Base-by-base conservation (phyloP, 2,797 vertebrate species). In the Apodemus agrarius region DNA sequence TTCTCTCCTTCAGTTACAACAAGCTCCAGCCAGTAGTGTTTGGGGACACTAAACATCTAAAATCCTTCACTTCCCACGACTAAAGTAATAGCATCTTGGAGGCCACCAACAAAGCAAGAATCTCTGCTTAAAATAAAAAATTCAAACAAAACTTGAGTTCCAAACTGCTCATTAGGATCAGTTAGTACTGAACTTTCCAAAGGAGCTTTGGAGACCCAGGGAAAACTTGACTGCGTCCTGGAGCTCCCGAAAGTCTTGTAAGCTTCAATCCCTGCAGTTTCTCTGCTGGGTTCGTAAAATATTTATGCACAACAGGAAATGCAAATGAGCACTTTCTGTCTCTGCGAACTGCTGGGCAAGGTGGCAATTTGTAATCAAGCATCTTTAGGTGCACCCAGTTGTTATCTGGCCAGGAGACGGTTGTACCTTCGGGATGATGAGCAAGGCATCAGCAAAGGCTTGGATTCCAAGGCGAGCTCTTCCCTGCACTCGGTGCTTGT, bases 381-480 rank as follows among this genome's bases (percentile, higher is more conserved):
- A 11, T 17, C 79, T 91, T 46, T 61, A 49, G 12, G 52, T 61
- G 46, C 43, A 90, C 37, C 1, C 65, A 57, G 43, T 34, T 92
- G 37, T 89, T 63, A 43, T 79, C 13, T 19, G 54, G 57, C 72
- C 26, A 46, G 6, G 17, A 95, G 5, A 79, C n/a, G 43, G 79
- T 2, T 9, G 16, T 92, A 97, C 98, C 98, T 98, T 98, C 22
- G 99, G 99, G 96, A 99, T 99, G 97, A 99, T 83, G 3, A 99
- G 98, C 59, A 99, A 98, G 81, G 99, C 99, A 43, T 99, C 99
- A 86, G 99, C 99, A 96, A 99, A 99, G 7, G 99, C 99, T 96
- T 99, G 99, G 69, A 99, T 99, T 89, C 99, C 99, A 74, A 99
- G 98, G 96, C 99, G 99, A 37, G 99, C 99, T 96, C 99, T 98